Evolutionary conservation across 1,140 invertebrate genomes (phyloP), one percentile per base, ranked within the genome.

Genomic region (Philotrypesis tridentata): DNA sequence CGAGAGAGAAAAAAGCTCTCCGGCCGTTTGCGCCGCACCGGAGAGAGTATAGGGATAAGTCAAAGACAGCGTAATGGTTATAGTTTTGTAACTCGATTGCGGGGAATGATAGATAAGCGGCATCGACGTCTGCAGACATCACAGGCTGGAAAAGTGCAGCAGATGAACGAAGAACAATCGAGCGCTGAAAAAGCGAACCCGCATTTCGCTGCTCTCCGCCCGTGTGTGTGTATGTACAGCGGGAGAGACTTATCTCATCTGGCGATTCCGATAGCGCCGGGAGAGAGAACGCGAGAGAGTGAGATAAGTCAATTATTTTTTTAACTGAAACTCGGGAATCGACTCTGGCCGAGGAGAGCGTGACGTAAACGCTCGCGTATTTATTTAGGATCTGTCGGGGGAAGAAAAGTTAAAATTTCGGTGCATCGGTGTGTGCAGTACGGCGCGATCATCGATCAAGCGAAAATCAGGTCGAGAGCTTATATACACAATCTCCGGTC

Each of bases 71-170:
- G 11, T 65, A 65, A 77, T 67, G 33, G 37, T 25, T 70, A 70
- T 60, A 8, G 68, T 79, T 71, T 60, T 79, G 60, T 61, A 60
- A 72, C 76, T 71, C 67, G 67, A 61, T 79, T 55, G 37, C 2
- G 63, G 12, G 63, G n/a, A 67, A 21, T 27, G 4, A 31, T 29
- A 37, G 68, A 61, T 79, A 79, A 72, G 21, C 31, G 37, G n/a
- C 5, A 79, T 79, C 68, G 48, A 79, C 68, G 60, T 8, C 40
- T 12, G 12, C 61, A 29, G 48, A 2, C 48, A 55, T 21, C 3
- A 55, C n/a, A 55, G 6, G 21, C 37, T 43, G 31, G 61, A 65
- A 43, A 65, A 76, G 40, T 77, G 60, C 21, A 48, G 14, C 23
- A n/a, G 17, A 55, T 7, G 48, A 40, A 27, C 25, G n/a, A 29